These are phyloP conservation scores for Caenorhabditis sp. DNA, from an alignment of 2,888 invertebrate species.

Conservation along the genomic window DNA sequence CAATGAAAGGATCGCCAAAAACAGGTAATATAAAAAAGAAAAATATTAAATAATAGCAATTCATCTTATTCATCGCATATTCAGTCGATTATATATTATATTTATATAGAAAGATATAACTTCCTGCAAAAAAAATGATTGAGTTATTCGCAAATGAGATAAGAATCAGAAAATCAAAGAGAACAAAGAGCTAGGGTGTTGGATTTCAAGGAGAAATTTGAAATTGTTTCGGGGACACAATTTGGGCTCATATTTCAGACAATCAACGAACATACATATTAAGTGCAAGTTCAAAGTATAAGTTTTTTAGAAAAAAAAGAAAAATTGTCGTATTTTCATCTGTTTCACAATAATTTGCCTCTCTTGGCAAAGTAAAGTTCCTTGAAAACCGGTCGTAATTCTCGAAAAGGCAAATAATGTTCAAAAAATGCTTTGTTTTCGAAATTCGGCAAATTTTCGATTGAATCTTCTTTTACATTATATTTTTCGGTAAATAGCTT, in stretches of 20 bases:
- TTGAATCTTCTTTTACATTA: no score
- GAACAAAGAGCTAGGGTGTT: slow-evolving; percentile 7
- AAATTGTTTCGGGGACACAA: background rate
- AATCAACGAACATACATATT: background rate
- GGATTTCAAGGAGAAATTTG: background rate
- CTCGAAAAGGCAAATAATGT: no score
- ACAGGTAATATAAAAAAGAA: background rate
- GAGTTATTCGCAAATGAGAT: background rate
- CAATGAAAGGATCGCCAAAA: background rate
- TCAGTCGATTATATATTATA: background rate
- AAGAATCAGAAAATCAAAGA: slow-evolving; percentile 1
- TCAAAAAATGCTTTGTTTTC: no score
- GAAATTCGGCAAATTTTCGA: no score
- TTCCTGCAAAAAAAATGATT: background rate
- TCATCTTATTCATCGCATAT: background rate
- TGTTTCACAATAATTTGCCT: no score
- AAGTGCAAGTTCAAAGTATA: no score
- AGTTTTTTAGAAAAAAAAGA: no score
- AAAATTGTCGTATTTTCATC: no score
- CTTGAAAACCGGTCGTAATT: no score
- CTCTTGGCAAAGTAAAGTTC: no score
- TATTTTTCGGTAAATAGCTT: no score
- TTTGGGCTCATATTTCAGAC: slow-evolving; percentile 1
- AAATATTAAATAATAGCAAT: background rate
- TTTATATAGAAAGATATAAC: background rate